A percentile compares a stretch with the other conserved stretches of the same genome.
Evolutionary conservation across 2,113 vertebrate genomes (phyloP).

Genomic region (Oriolus oriolus): DNA sequence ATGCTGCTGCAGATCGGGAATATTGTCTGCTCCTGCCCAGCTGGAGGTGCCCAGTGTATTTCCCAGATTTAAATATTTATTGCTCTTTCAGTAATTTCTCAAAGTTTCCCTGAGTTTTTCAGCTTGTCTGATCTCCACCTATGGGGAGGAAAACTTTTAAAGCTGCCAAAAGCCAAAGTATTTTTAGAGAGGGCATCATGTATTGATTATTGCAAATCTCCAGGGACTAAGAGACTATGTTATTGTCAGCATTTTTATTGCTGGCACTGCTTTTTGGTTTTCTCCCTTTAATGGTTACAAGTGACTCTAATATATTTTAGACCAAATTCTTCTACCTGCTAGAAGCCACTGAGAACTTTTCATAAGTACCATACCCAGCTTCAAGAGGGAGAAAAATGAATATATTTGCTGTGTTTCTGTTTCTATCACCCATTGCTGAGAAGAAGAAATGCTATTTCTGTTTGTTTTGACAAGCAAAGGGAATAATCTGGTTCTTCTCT

Average conservation of each 20-base stretch:
- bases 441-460: not conserved
- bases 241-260: conserved; percentile 35
- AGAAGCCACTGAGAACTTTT: not conserved
- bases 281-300: not conserved
- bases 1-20: not conserved
- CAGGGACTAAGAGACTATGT: not conserved
- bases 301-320: not conserved
- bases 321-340: not conserved
- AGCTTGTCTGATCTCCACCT: not conserved
- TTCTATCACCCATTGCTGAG: not conserved
- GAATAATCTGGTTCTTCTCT: not conserved
- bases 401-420: not conserved
- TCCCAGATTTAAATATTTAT: conserved; percentile 24
- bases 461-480: not conserved
- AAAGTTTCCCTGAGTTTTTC: not conserved
- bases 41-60: not conserved
- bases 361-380: not conserved
- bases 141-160: not conserved
- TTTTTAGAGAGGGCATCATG: not conserved
- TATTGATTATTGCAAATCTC: conserved; percentile 22
- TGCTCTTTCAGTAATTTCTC: not conserved
- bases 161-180: not conserved
- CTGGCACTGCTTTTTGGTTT: not conserved
- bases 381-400: not conserved
- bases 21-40: not conserved